Evolutionary conservation across 2,113 vertebrate genomes (phyloP).

Genomic region (Tragelaphus buxtoni): DNA sequence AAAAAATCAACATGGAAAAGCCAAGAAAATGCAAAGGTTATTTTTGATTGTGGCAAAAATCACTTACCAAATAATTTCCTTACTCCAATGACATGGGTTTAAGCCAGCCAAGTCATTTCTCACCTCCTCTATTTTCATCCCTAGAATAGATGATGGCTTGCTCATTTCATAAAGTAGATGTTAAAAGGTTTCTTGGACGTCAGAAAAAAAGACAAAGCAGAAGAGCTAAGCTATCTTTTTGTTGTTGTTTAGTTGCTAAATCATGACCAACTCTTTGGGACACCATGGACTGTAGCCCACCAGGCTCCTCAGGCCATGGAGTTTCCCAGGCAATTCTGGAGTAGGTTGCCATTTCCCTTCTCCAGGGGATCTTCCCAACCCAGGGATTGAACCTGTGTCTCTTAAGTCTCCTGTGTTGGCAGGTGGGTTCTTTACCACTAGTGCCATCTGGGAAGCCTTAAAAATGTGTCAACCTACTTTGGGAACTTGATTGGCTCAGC

Average conservation of each 20-base stretch:
- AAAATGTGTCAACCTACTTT: neutral
- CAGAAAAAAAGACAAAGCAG: neutral
- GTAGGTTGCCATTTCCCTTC: neutral
- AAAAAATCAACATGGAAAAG: neutral
- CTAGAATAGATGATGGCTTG: neutral
- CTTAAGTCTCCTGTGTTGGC: neutral
- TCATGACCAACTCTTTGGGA: neutral
- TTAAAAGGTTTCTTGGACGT: neutral
- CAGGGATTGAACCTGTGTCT: neutral
- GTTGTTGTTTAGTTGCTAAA: neutral
- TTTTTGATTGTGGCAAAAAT: neutral
- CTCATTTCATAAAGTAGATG: neutral
- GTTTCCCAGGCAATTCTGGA: neutral
- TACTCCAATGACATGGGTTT: neutral
- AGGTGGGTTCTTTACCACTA: neutral
- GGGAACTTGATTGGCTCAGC: neutral
- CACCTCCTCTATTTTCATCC: neutral
- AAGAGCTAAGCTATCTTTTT: neutral
- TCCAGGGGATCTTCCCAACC: neutral
- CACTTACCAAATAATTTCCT: neutral
- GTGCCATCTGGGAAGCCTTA: neutral
- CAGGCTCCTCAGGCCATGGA: neutral
- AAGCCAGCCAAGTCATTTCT: neutral
- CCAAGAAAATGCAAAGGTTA: neutral
- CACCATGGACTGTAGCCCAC: neutral